Base-by-base conservation (phyloP, 2,888 invertebrate species). In the Volucella inflata region DNA sequence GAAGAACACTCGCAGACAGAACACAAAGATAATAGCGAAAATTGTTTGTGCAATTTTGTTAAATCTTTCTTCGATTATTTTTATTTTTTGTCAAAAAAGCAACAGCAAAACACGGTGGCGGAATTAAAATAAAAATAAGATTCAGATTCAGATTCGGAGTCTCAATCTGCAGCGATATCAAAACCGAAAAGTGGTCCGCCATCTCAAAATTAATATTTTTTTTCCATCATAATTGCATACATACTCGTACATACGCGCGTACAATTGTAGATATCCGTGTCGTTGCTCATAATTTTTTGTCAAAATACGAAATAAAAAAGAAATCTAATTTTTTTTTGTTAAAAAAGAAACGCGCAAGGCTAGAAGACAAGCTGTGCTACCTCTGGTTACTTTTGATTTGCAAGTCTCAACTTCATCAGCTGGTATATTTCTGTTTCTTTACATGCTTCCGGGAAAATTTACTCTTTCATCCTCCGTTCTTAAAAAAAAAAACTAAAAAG, bases 371-470 rank as follows among this genome's bases (percentile, higher is more conserved):
- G 17, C 60, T 48, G n/a, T n/a, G 46, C 48, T 40, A 17, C 62
- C 48, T 51, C 70, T 70, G 59, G 21, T 21, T 50, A 17, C 57
- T 70, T 44, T 16, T 70, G 44, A 48, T 44, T 62, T 42, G 21
- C 48, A 21, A 42, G n/a, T 12, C 40, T 30, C 30, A 30, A 6
- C 6, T 6, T 36, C 48, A 55, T 48, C 57, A 16, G 68, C 62
- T 57, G 11, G 42, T 70, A 65, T 64, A 76, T 65, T 36, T 10
- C 36, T 36, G 16, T 21, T 4, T 17, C 50, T 38, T 40, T 55
- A 68, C 62, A 67, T 71, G 55, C 84, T 85, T 85, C 84, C 84
- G 84, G 84, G 70, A 85, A 80, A 80, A 65, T 80, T 67, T 50
- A 38, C 64, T 64, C 48, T 70, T 48, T 11, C 51, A 12, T 10